phyloP scores from a whole-genome alignment of 2,888 invertebrate genomes.

The Sesia apiformis region DNA sequence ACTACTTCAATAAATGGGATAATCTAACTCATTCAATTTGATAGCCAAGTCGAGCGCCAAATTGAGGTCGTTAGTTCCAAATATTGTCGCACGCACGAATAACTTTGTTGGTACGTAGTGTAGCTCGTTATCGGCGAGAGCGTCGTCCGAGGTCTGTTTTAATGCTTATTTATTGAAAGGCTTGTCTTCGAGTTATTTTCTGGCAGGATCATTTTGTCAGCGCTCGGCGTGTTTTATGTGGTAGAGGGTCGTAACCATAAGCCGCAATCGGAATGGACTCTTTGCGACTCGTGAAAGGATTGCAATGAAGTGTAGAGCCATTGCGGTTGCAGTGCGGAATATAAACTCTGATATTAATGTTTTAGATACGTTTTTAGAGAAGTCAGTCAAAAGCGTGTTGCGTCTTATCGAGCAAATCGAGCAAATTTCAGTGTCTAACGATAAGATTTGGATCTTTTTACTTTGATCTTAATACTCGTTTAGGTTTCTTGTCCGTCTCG shows the following conservation, averaged over 20 bases:
- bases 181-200: constrained; percentile 51
- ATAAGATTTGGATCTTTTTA: too few species aligned
- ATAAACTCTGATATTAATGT: too few species aligned
- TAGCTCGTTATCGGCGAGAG: constrained; percentile 38
- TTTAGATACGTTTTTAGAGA: too few species aligned
- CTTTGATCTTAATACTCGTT: too few species aligned
- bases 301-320: neutral
- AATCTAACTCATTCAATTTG: too few species aligned
- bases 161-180: constrained; percentile 71
- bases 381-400: too few species aligned
- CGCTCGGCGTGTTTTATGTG: constrained; percentile 44
- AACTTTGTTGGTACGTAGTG: neutral
- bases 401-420: too few species aligned
- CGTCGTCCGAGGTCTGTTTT: constrained; percentile 37
- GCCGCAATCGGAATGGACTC: constrained; percentile 9
- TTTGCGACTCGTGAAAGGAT: constrained; percentile 5
- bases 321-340: neutral
- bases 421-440: too few species aligned
- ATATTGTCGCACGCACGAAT: too few species aligned
- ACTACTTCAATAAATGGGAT: too few species aligned
- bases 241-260: constrained; percentile 16
- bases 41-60: constrained; percentile 22
- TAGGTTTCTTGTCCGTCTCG: too few species aligned
- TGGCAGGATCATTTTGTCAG: constrained; percentile 56
- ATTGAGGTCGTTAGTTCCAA: constrained; percentile 16